These are phyloP conservation scores for Panulirus ornatus DNA, from an alignment of 1,140 invertebrate genomes.

Conservation along the genomic window DNA sequence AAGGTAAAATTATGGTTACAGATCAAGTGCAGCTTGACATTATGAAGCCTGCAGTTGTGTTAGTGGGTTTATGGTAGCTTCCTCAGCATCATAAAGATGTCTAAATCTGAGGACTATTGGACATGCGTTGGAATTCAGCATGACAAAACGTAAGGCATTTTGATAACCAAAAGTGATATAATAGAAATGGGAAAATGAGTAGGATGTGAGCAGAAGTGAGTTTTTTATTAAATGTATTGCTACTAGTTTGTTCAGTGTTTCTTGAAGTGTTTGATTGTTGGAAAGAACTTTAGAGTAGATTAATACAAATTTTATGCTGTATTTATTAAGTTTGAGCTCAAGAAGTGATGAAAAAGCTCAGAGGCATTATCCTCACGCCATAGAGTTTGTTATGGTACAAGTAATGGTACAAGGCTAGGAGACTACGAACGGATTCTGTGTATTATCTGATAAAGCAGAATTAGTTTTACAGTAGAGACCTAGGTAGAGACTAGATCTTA, in stretches of 20 bases:
- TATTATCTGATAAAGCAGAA: conserved; percentile 21
- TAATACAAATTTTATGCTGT: conserved; percentile 9
- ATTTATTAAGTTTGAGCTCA: conserved; percentile 48
- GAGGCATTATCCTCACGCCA: conserved; percentile 67
- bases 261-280: conserved; percentile 34
- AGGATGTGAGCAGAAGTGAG: neutral
- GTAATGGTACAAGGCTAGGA: conserved; percentile 59
- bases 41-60: neutral
- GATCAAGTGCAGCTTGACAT: conserved; percentile 27
- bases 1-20: conserved; percentile 14
- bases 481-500: conserved; percentile 8
- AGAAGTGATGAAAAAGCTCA: conserved; percentile 31
- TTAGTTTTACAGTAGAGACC: conserved; percentile 35
- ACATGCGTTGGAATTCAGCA: conserved; percentile 4
- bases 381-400: conserved; percentile 67
- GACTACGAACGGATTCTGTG: conserved; percentile 9
- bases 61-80: neutral
- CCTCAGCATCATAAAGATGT: neutral
- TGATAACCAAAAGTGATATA: conserved; percentile 4
- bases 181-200: neutral
- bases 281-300: conserved; percentile 29
- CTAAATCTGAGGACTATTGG: conserved; percentile 44
- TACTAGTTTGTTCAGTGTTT: conserved; percentile 41
- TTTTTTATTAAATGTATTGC: conserved; percentile 8
- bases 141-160: conserved; percentile 1